These are phyloP conservation scores for Phataginus tetradactyla DNA, from an alignment of 2,797 vertebrate species.

Conservation along the genomic window DNA sequence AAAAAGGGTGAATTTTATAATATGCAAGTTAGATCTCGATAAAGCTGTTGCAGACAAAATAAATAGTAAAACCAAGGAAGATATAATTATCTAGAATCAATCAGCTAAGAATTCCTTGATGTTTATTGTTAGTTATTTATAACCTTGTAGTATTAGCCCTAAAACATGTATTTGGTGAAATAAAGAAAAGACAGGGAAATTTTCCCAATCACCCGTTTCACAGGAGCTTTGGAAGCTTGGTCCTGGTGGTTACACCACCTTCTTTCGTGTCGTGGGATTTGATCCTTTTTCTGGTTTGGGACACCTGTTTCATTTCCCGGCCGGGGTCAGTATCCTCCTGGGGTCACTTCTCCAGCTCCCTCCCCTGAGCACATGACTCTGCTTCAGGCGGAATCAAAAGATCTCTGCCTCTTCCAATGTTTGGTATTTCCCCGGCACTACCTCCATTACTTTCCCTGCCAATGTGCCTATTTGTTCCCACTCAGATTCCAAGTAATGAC, in stretches of 20 bases:
- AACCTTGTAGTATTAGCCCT: not conserved
- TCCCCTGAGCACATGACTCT: not conserved
- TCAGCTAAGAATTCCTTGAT: not conserved
- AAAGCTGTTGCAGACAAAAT: no score
- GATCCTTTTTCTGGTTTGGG: not conserved
- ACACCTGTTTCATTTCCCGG: conserved; percentile 65
- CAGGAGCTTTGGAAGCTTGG: not conserved
- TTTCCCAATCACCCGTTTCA: not conserved
- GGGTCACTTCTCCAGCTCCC: not conserved
- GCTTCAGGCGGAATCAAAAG: not conserved
- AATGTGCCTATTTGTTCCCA: conserved; percentile 59
- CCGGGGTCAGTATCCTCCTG: not conserved
- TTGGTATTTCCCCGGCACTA: not conserved
- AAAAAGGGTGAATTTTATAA: no score
- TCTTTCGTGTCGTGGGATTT: not conserved
- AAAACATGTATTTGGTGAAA: conserved; percentile 8
- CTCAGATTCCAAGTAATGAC: conserved; percentile 72
- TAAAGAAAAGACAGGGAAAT: not conserved
- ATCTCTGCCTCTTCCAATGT: not conserved
- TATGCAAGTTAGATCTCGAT: no score
- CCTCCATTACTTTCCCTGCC: conserved; percentile 29
- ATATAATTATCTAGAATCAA: not conserved
- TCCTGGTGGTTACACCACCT: not conserved
- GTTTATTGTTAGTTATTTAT: not conserved
- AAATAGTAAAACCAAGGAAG: no score